Evolutionary conservation across 37 sponge, comb jelly and placozoan genomes (phyloP).

Genomic region (Cliona cf. orientalis): DNA sequence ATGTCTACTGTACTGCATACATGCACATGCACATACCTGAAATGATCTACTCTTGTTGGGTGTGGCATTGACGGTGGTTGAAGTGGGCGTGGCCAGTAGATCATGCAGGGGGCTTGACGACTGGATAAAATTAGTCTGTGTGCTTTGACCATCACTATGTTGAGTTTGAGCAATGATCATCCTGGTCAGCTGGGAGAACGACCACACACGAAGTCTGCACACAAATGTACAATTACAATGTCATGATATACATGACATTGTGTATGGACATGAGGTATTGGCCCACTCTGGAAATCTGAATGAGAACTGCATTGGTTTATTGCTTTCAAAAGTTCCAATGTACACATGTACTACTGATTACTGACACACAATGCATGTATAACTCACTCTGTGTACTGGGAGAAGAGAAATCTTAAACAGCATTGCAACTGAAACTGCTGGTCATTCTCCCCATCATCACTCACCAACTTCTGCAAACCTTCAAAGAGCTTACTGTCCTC

Average conservation of each 20-base stretch:
- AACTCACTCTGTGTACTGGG: not conserved
- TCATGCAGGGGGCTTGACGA: slow-evolving; percentile 30
- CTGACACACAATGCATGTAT: not conserved
- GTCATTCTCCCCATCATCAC: not conserved
- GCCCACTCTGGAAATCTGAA: too few species aligned
- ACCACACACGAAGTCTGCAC: slow-evolving; percentile 22
- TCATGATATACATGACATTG: too few species aligned
- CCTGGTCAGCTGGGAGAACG: slow-evolving; percentile 16
- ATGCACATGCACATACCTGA: not conserved
- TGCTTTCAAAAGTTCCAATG: not conserved
- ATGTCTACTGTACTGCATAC: not conserved
- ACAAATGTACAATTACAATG: too few species aligned
- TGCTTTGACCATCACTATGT: too few species aligned
- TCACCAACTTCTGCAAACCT: not conserved
- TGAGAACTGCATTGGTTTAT: not conserved
- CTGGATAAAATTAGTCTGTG: too few species aligned
- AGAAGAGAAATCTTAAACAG: slow-evolving; percentile 1
- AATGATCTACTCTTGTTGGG: not conserved
- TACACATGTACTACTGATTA: not conserved
- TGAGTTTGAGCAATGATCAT: not conserved
- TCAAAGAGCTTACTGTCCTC: not conserved
- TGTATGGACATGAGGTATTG: too few species aligned
- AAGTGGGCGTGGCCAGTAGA: slow-evolving; percentile 7
- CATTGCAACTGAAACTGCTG: not conserved
- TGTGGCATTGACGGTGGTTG: not conserved